phyloP scores from a whole-genome alignment of 2,888 invertebrate genomes.

The Anorthoa munda region DNA sequence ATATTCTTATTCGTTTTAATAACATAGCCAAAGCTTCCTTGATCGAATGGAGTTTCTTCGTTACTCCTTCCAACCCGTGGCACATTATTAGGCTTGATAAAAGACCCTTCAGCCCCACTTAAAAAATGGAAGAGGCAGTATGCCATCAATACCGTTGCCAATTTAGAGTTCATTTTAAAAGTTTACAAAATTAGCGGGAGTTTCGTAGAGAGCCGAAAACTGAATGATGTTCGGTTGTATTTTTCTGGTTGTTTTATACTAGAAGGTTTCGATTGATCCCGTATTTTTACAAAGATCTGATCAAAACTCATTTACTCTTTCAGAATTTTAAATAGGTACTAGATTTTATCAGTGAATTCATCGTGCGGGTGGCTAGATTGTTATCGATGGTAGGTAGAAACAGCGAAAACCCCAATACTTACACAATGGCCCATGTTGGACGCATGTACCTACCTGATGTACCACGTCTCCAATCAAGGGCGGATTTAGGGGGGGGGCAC shows the following conservation, averaged over 20 bases:
- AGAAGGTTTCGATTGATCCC: constrained; percentile 78
- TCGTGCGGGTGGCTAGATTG: constrained; percentile 57
- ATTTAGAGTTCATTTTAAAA: constrained; percentile 80
- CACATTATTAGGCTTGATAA: constrained; percentile 87
- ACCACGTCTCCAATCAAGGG: no score
- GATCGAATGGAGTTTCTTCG: constrained; percentile 82
- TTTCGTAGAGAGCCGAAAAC: constrained; percentile 34
- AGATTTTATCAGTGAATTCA: constrained; percentile 63
- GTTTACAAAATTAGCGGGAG: constrained; percentile 58
- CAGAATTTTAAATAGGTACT: constrained; percentile 71
- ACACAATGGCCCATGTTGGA: not conserved
- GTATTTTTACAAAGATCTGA: constrained; percentile 74
- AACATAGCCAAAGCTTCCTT: constrained; percentile 85
- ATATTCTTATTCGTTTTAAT: constrained; percentile 88
- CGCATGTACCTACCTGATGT: no score
- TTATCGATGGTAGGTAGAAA: constrained; percentile 32
- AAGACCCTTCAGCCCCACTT: constrained; percentile 78
- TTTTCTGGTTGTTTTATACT: constrained; percentile 74
- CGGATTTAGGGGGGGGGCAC: no score
- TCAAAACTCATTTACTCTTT: constrained; percentile 49
- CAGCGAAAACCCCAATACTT: not conserved
- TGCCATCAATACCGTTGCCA: constrained; percentile 73
- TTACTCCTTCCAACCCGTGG: constrained; percentile 87
- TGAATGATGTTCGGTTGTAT: constrained; percentile 65
- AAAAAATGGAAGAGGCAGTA: constrained; percentile 80